Percentiles rank a stretch among this genome's conserved stretches.
Conservation (phyloP, 2,888 invertebrate species). For the Lithosia quadra region DNA sequence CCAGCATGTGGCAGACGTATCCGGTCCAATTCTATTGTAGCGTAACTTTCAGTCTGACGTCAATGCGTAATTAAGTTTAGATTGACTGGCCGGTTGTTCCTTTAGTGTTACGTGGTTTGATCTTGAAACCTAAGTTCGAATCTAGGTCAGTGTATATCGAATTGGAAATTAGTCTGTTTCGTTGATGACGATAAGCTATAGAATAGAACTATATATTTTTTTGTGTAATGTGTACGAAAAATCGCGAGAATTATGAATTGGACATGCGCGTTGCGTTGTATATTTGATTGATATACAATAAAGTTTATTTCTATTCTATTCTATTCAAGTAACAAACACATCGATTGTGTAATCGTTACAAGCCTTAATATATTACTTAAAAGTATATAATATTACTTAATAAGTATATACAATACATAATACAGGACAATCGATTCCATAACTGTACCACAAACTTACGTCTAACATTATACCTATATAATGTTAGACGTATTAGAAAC, state of each 20-base stretch:
- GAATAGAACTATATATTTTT: background rate
- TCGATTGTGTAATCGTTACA: background rate
- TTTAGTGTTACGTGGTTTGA: background rate
- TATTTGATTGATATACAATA: background rate
- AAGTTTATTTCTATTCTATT: background rate
- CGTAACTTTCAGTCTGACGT: background rate
- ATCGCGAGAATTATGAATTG: background rate
- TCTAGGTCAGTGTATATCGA: conserved; percentile 1
- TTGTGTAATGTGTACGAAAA: background rate
- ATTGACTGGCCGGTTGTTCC: background rate
- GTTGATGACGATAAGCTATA: background rate
- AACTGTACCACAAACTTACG: background rate
- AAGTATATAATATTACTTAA: too few species aligned
- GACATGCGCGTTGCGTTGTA: background rate
- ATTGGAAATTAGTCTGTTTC: conserved; percentile 6
- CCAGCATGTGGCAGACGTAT: background rate
- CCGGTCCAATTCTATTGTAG: background rate
- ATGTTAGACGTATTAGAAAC: conserved; percentile 11
- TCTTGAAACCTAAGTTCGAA: background rate
- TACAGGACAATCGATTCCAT: background rate
- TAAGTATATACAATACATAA: too few species aligned
- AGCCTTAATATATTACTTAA: too few species aligned
- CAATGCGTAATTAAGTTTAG: conserved; percentile 2
- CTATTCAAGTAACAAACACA: background rate
- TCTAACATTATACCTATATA: background rate